Evolutionary conservation across 2,888 invertebrate species (phyloP), one percentile per base, ranked within the genome.

Genomic region (Megamerina dolium): DNA sequence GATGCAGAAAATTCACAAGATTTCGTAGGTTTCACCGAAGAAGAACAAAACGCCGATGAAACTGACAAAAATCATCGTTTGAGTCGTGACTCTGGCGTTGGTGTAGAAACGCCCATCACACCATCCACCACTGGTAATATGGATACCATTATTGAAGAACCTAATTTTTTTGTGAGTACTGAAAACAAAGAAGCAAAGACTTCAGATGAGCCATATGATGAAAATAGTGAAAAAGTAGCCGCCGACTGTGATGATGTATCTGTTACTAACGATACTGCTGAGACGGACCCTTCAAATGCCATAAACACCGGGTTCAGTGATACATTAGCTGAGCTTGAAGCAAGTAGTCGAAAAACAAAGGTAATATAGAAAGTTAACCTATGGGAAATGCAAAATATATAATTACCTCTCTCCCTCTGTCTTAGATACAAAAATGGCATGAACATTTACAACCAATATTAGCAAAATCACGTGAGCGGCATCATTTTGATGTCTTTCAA

Each of bases 371-470:
- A n/a, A n/a, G n/a, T n/a, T n/a, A n/a, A n/a, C n/a, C n/a, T n/a
- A n/a, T n/a, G n/a, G n/a, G n/a, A n/a, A n/a, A n/a, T n/a, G n/a
- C n/a, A n/a, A n/a, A n/a, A n/a, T n/a, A n/a, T n/a, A n/a, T n/a
- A n/a, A n/a, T n/a, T n/a, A n/a, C n/a, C n/a, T n/a, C n/a, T n/a
- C n/a, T n/a, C n/a, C 14, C 33, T 48, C 30, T 13, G 13, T 41
- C 42, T 6, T 16, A 70, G 70, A 58, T 68, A 12, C 54, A 59
- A 46, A 56, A 61, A 33, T 70, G 70, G 70, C 69, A 70, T 43
- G 54, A 56, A 12, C 52, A 60, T n/a, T 34, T 70, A 17, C 60
- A 57, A 21, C 68, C 70, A 6, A 58, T 61, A 6, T 50, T 71
- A 31, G 61, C 62, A 3, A 54, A 59, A 20, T 64, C 70, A 0